Evolutionary conservation across 2,797 vertebrate species (phyloP).

Genomic region (Potorous gilbertii): DNA sequence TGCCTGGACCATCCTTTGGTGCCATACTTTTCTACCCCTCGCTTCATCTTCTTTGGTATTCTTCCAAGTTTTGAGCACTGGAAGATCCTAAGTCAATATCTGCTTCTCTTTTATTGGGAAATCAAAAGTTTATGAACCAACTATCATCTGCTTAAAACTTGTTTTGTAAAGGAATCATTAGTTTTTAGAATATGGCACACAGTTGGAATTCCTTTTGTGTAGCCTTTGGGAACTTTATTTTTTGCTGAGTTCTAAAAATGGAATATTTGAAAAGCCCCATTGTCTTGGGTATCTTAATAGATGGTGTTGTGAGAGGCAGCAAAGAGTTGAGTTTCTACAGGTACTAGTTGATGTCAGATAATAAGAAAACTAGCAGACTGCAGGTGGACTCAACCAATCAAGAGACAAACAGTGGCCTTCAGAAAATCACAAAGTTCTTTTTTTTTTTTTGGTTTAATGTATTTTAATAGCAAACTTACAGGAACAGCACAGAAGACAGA

Average conservation of each 20-base stretch:
- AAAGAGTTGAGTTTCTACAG: no score
- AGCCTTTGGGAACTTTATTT: background rate
- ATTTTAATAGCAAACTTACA: slow-evolving; percentile 92
- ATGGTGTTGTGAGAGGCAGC: background rate
- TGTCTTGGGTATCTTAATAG: background rate
- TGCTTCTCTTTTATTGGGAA: background rate
- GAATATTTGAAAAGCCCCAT: background rate
- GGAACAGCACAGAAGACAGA: slow-evolving; percentile 90
- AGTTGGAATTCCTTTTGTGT: background rate
- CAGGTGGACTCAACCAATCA: no score
- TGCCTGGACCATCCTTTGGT: background rate
- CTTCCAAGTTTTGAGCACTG: background rate
- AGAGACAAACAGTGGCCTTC: slow-evolving; percentile 12
- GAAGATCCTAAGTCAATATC: background rate
- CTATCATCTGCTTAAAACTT: background rate
- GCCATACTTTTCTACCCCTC: background rate
- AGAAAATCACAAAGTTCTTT: no score
- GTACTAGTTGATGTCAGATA: no score
- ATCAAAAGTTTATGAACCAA: background rate
- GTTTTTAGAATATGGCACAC: background rate
- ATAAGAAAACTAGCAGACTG: no score
- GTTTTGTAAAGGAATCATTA: background rate
- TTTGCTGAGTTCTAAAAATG: background rate
- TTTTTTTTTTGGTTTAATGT: slow-evolving; percentile 84
- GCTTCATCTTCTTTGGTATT: background rate